Evolutionary conservation across 2,888 invertebrate species (phyloP).

Genomic region (Tinea trinotella): DNA sequence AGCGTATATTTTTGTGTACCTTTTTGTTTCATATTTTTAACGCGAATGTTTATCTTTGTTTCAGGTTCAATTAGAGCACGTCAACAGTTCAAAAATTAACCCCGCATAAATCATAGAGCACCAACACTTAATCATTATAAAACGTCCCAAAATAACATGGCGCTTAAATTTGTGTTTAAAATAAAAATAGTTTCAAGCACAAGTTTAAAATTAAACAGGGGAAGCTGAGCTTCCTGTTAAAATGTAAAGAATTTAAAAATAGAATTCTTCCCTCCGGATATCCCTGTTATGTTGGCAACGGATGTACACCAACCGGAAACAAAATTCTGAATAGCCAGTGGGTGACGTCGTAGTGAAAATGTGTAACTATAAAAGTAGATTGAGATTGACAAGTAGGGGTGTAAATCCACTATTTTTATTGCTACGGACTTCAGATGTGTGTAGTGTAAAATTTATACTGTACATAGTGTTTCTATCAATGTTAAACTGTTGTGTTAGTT

Average conservation of each 20-base stretch:
- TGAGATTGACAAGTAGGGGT: conserved; percentile 48
- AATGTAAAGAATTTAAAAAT: conserved; percentile 49
- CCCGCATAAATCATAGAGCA: conserved; percentile 10
- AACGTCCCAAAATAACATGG: conserved; percentile 43
- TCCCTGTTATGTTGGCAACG: conserved; percentile 27
- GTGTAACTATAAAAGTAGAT: conserved; percentile 35
- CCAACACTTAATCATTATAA: conserved; percentile 31
- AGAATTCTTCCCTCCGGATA: conserved; percentile 36
- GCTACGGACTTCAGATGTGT: conserved; percentile 47
- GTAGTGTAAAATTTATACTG: conserved; percentile 33
- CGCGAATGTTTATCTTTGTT: conserved; percentile 23
- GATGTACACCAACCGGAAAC: conserved; percentile 26
- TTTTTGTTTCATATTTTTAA: conserved; percentile 8
- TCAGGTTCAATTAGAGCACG: conserved; percentile 22
- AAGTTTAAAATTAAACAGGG: conserved; percentile 28
- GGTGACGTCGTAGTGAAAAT: conserved; percentile 13
- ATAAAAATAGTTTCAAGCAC: conserved; percentile 3
- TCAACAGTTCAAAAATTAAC: conserved; percentile 2
- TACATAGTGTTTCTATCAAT: conserved; percentile 23
- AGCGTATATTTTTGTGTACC: background rate
- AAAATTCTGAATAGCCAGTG: conserved; percentile 15
- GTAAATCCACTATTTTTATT: conserved; percentile 52
- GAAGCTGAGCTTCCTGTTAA: conserved; percentile 44
- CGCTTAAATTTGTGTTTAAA: conserved; percentile 31
- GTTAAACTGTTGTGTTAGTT: conserved; percentile 38